Evolutionary conservation across 2,797 vertebrate species (phyloP).

Genomic region (Sciurus carolinensis): DNA sequence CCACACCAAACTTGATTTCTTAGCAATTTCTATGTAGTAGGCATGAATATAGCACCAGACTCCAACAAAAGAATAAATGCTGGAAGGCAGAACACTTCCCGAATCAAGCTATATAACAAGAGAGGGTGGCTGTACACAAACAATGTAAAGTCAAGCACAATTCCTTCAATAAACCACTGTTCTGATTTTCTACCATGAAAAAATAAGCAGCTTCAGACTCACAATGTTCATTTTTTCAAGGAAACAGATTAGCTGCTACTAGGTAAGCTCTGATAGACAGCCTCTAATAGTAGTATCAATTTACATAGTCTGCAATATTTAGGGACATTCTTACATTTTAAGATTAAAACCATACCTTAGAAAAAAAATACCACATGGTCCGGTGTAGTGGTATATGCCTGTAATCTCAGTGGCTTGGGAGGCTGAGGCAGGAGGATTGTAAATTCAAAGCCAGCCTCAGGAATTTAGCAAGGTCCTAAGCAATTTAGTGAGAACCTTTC

Average conservation of each 20-base stretch:
- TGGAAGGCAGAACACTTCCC: neutral
- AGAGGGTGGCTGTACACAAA: neutral
- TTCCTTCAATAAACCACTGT: slow-evolving; percentile 21
- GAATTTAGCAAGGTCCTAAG: too few relatives aligned
- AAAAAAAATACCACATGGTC: neutral
- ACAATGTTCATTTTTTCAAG: neutral
- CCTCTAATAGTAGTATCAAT: neutral
- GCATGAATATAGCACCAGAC: neutral
- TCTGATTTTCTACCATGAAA: neutral
- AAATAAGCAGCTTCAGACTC: slow-evolving; percentile 29
- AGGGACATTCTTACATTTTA: slow-evolving; percentile 16
- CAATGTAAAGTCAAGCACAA: slow-evolving; percentile 16
- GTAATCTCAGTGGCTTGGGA: too few relatives aligned
- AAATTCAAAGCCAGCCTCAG: too few relatives aligned
- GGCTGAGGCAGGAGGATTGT: too few relatives aligned
- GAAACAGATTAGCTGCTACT: slow-evolving; percentile 43
- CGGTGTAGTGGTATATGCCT: too few relatives aligned
- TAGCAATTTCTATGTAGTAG: slow-evolving; percentile 22
- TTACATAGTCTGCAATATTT: slow-evolving; percentile 30
- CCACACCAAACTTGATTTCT: neutral
- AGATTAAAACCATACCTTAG: neutral
- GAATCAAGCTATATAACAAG: neutral
- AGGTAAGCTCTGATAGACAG: slow-evolving; percentile 1
- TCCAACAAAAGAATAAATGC: neutral
- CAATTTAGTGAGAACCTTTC: too few relatives aligned